phyloP scores from a whole-genome alignment of 1,140 invertebrate genomes.

The Orius insidiosus region DNA sequence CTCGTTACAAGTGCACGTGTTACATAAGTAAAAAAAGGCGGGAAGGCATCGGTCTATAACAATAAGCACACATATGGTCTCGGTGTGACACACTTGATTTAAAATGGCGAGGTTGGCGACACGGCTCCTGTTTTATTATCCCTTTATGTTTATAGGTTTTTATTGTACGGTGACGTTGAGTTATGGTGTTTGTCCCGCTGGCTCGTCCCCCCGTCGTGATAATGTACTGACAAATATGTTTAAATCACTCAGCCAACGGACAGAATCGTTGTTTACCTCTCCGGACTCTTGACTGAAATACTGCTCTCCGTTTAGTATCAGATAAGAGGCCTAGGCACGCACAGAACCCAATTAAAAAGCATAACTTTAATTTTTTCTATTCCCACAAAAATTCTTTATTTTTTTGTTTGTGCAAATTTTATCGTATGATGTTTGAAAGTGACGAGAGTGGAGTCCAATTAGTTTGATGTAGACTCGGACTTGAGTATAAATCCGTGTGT shows the following conservation, averaged over 20 bases:
- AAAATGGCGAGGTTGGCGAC: constrained; percentile 8
- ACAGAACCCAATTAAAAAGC: too few species aligned
- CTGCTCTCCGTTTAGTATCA: background rate
- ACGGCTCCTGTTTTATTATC: constrained; percentile 9
- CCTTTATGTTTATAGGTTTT: constrained; percentile 12
- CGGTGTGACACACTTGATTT: constrained; percentile 5
- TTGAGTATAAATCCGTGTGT: too few species aligned
- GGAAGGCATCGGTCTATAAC: constrained; percentile 1
- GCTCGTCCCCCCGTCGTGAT: constrained; percentile 5
- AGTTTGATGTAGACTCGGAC: too few species aligned
- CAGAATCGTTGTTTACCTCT: constrained; percentile 6
- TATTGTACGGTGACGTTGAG: constrained; percentile 9
- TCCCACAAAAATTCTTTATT: too few species aligned
- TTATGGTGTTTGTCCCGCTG: constrained; percentile 8
- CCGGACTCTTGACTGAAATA: constrained; percentile 6
- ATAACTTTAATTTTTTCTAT: too few species aligned
- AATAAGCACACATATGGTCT: constrained; percentile 9
- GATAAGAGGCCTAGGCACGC: too few species aligned
- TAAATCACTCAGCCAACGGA: constrained; percentile 9
- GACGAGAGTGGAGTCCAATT: too few species aligned
- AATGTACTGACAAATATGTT: constrained; percentile 12
- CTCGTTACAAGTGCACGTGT: too few species aligned
- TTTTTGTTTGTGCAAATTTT: too few species aligned
- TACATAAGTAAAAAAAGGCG: too few species aligned
- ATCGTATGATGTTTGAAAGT: too few species aligned